Evolutionary conservation across 2,888 invertebrate species (phyloP), one percentile per base, ranked within the genome.

Genomic region (Ypsolopha sequella): DNA sequence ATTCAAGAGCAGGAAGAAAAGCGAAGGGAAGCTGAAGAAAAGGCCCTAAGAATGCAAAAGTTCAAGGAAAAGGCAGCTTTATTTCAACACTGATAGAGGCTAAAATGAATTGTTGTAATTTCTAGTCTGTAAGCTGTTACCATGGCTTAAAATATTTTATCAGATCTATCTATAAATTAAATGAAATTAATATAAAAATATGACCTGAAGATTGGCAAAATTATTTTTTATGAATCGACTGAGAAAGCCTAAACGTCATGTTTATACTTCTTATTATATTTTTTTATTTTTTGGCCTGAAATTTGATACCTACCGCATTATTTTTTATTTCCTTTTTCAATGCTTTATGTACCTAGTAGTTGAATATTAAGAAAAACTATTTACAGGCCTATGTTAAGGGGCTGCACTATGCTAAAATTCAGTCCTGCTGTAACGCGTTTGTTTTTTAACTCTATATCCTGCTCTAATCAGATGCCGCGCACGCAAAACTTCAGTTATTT

Each of bases 1-100:
- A 90, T 94, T 54, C 91, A 93, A 75, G 97, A 98, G 71, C 96
- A 97, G 70, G 96, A 97, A 67, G 95, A 96, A 64, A 91, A 94
- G 61, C 92, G 93, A 57, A 89, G 91, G 51, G 90, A 93, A 64
- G 95, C 95, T 52, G 95, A 97, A 68, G 95, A 96, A 61, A 93
- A 91, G 64, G 93, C 93, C 33, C 82, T 90, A 55, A 88, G 97
- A 58, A 91, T 92, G 70, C 92, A 92, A 66, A 92, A 93, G 66
- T 98, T 98, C 76, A 92, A 94, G 76, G 93, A 96, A 77, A 95
- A 95, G 75, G 95, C 96, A 41, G 93, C 95, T 46, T 79, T 96
- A 67, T 97, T 97, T 65, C 82, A 86, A 72, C 79, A 78, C 54
- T 79, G 63, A 74, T 65, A 60, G 57, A 58, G 52, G 52, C 49